Percentiles rank a stretch among this genome's conserved stretches.
These are phyloP conservation scores for Erythrocercus mccallii DNA, from an alignment of 2,113 vertebrate species.

Conservation along the genomic window DNA sequence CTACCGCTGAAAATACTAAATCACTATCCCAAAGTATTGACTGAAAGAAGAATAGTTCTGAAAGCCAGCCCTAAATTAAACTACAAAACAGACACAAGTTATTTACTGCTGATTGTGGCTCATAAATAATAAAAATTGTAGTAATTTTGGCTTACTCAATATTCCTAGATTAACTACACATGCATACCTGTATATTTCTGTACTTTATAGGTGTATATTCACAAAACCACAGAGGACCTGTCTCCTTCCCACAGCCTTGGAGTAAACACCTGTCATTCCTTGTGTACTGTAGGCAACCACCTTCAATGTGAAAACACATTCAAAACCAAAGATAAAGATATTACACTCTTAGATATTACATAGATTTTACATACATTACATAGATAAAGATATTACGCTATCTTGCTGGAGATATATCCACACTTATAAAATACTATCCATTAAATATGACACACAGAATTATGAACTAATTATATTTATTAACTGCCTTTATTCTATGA, in stretches of 20 bases:
- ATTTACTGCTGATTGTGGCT: background rate
- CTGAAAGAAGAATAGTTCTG: background rate
- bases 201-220: background rate
- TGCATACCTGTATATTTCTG: background rate
- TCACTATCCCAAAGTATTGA: background rate
- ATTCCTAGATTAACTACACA: background rate
- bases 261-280: background rate
- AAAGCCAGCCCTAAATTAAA: background rate
- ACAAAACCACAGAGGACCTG: background rate
- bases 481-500: background rate
- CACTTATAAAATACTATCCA: background rate
- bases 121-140: background rate
- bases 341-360: background rate
- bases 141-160: background rate
- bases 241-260: background rate
- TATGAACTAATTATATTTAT: background rate
- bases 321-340: background rate
- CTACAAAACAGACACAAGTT: background rate
- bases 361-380: no score
- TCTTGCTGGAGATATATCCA: background rate
- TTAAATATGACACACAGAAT: background rate
- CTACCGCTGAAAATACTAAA: background rate
- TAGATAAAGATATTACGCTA: background rate
- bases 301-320: background rate
- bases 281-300: background rate